These are phyloP conservation scores for Drosophila flavopinicola DNA, from an alignment of 2,888 invertebrate species.

Conservation along the genomic window DNA sequence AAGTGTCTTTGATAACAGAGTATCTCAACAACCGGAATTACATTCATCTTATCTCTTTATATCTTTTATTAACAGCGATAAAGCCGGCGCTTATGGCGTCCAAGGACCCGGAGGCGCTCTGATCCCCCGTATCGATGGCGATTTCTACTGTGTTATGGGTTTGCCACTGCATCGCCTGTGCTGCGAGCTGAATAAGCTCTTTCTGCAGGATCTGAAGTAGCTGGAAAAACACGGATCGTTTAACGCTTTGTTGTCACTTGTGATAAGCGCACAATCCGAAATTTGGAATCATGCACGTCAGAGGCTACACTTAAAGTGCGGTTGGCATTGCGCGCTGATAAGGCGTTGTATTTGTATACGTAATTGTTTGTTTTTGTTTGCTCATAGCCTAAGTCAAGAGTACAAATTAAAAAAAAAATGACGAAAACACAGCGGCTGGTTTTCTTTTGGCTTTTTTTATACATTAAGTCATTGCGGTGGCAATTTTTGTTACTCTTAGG, in stretches of 20 bases:
- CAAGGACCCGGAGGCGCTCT: constrained; percentile 94
- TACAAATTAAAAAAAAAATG: constrained; percentile 45
- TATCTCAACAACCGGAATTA: not conserved
- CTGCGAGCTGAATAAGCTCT: constrained; percentile 86
- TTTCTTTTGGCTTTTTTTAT: constrained; percentile 2
- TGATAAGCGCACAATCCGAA: constrained; percentile 24
- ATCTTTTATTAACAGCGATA: constrained; percentile 88
- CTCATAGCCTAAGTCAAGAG: constrained; percentile 45
- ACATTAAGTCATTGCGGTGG: constrained; percentile 31
- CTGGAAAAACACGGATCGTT: not conserved
- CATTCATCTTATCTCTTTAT: not conserved
- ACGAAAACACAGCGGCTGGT: not conserved
- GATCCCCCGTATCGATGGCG: constrained; percentile 91
- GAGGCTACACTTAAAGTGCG: constrained; percentile 57
- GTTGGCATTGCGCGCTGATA: constrained; percentile 48
- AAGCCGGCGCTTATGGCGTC: constrained; percentile 96
- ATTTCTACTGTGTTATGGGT: constrained; percentile 95
- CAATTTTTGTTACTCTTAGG: not conserved
- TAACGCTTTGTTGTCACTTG: constrained; percentile 10
- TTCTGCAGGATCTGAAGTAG: constrained; percentile 64
- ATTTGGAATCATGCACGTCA: constrained; percentile 52
- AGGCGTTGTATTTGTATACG: constrained; percentile 45
- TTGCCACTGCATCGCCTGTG: constrained; percentile 90
- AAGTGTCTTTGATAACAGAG: not conserved
- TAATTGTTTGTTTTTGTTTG: constrained; percentile 41